Percentiles rank a stretch among this genome's conserved stretches.
These are phyloP conservation scores for Calidris pygmaea DNA, from an alignment of 2,113 vertebrate species.

Conservation along the genomic window DNA sequence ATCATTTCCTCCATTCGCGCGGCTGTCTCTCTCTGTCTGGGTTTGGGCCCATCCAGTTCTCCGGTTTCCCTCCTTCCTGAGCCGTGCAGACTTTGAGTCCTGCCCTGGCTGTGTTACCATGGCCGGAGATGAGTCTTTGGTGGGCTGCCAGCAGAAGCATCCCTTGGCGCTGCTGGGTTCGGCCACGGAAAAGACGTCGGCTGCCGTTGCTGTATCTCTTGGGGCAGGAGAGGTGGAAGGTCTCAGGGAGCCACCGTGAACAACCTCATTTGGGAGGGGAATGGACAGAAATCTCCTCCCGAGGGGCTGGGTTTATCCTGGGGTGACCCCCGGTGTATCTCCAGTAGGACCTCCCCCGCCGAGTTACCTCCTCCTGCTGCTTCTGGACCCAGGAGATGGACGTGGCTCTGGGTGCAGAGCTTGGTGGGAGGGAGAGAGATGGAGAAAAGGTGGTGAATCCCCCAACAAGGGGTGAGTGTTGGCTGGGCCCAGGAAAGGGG, in stretches of 20 bases:
- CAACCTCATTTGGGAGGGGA: background rate
- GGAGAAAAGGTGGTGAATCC: background rate
- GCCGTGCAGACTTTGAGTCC: background rate
- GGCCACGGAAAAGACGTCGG: accelerated
- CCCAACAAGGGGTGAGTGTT: background rate
- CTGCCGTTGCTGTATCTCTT: background rate
- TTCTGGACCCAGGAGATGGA: background rate
- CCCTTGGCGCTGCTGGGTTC: background rate
- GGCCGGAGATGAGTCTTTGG: background rate
- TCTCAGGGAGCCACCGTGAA: background rate
- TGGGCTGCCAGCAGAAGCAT: background rate
- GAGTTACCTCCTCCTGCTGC: background rate
- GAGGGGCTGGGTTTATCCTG: background rate
- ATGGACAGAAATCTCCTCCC: background rate
- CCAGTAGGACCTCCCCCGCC: background rate
- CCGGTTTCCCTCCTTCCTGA: background rate
- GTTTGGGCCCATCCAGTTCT: background rate
- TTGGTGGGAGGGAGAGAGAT: background rate
- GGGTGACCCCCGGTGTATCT: background rate
- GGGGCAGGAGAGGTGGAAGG: background rate
- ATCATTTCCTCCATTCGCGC: background rate
- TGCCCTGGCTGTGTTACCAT: background rate
- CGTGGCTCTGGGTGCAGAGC: background rate
- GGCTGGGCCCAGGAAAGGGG: background rate
- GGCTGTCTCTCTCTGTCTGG: background rate